Percentiles rank a stretch among this genome's conserved stretches.
Evolutionary conservation across 2,797 vertebrate genomes (phyloP).

Genomic region (Argentina silus): DNA sequence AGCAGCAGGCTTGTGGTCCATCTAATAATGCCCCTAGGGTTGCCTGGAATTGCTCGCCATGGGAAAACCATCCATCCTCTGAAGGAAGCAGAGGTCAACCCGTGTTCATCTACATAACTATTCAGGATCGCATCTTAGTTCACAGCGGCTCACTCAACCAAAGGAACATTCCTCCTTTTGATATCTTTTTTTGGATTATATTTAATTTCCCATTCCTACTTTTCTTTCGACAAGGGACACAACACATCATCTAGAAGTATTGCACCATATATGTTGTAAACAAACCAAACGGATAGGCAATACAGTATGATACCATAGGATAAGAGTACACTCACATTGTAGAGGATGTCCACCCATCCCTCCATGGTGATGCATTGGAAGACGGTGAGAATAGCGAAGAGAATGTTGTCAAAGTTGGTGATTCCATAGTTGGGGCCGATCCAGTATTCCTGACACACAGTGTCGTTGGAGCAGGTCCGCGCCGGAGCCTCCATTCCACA

Average conservation of each 20-base stretch:
- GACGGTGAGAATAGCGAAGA: conserved; percentile 93
- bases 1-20: conserved; percentile 23
- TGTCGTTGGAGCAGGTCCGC: conserved; percentile 79
- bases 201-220: no score
- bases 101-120: not conserved
- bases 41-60: conserved; percentile 7
- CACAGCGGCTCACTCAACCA: not conserved
- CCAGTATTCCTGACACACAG: conserved; percentile 86
- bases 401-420: conserved; percentile 98
- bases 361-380: conserved; percentile 99
- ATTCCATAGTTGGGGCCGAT: conserved; percentile 94
- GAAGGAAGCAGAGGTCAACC: conserved; percentile 12
- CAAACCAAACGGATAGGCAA: no score
- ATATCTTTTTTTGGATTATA: no score
- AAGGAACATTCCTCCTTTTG: no score
- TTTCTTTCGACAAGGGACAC: no score
- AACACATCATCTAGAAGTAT: no score
- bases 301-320: not conserved
- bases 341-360: conserved; percentile 97
- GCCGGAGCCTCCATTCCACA: conserved; percentile 87
- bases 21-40: conserved; percentile 45
- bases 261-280: no score
- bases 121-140: not conserved
- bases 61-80: conserved; percentile 21
- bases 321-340: conserved; percentile 84